phyloP scores from a whole-genome alignment of 2,888 invertebrate genomes.

The Busseola fusca region DNA sequence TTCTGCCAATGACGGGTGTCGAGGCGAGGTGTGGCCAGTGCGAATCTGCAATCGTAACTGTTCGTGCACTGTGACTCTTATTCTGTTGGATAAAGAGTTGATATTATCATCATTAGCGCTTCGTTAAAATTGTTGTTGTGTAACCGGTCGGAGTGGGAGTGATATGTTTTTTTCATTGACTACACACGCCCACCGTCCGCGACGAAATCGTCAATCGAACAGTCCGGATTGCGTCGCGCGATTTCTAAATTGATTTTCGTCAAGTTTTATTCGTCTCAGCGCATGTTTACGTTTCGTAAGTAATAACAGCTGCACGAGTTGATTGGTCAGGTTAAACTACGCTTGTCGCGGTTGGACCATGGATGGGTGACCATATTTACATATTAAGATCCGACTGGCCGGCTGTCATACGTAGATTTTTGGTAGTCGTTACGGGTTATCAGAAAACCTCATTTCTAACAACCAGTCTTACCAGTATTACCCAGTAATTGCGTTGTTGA shows the following conservation, averaged over 20 bases:
- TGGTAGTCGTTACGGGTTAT: neutral
- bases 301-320: neutral
- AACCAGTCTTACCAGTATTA: neutral
- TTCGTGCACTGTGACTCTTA: conserved; percentile 70
- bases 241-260: conserved; percentile 76
- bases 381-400: neutral
- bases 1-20: conserved; percentile 89
- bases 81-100: conserved; percentile 68
- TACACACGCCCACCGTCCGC: conserved; percentile 85
- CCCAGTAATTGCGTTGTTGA: neutral
- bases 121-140: conserved; percentile 71
- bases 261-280: conserved; percentile 29
- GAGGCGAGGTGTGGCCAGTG: conserved; percentile 86
- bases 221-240: conserved; percentile 71
- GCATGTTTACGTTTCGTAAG: conserved; percentile 46
- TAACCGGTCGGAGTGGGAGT: conserved; percentile 86
- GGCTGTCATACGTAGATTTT: neutral
- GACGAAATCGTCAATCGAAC: conserved; percentile 76
- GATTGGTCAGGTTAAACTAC: neutral
- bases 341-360: neutral
- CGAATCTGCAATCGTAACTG: conserved; percentile 71
- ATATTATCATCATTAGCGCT: conserved; percentile 64
- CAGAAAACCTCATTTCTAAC: neutral
- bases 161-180: conserved; percentile 85
- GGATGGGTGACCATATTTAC: neutral